Base-by-base conservation (phyloP, 30 jellyfish, hydroid and myxozoan species). In the Aurelia aurita region DNA sequence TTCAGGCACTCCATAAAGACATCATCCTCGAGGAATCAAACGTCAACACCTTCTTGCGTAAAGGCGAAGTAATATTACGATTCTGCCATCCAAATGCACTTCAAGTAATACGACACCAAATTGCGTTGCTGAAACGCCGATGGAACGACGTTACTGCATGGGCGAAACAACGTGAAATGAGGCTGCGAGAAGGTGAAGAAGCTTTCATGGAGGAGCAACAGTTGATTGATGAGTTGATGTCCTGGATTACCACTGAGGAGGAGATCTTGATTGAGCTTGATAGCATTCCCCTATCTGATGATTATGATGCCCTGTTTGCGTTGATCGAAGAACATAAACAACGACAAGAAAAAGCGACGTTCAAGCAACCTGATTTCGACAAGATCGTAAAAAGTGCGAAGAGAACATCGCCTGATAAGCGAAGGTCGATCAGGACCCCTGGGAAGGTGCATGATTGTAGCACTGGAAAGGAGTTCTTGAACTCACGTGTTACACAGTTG, bases 31-130 rank as follows among this genome's bases (percentile, higher is more conserved):
- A 87, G 55, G 99, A 93, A 57, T 35, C 78, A 11, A 96, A 75
- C 43, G 97, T 93, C 19, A 93, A 84, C 87, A 84, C 90, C 9
- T 85, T 90, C 72, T 58, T 88, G 57, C 94, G 93, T 65, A 88
- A 93, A 65, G 99, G 99, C 21, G 99, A 93, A 22, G 97, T 93
- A 6, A 93, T 93, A 26, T 71, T 93, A 12, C 91, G 99, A n/a
- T 93, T 93, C 88, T 93, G 99, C 74, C 99, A 93, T 64, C 99
- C 99, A 46, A 82, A 96, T 39, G 96, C 99, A 1, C 79, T 93
- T 69, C 96, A 83, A 65, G 78, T 89, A 18, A 76, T 93, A 20
- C 96, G 99, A 3, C 97, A 93, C 32, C 99, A 89, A 46, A 79
- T 90, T 29, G 95, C 97, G 15, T 64, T 93, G 12, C 26, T 93